A percentile compares a stretch with the other conserved stretches of the same genome.
Evolutionary conservation across 2,113 vertebrate species (phyloP).

Genomic region (Leucoraja erinaceus): DNA sequence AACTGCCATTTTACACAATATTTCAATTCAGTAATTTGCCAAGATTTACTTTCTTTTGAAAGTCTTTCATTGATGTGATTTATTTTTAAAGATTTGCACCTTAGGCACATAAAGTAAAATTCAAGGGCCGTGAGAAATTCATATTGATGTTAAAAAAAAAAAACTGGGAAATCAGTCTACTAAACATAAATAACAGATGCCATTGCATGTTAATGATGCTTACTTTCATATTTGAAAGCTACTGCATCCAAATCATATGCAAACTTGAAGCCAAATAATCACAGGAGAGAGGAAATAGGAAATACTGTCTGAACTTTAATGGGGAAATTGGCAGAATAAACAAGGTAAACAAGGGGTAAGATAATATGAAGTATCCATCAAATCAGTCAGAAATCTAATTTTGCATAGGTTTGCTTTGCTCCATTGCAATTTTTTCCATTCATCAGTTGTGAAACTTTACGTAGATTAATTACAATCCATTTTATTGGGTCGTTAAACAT

Average conservation of each 20-base stretch:
- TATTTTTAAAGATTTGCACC: background rate
- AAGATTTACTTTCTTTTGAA: background rate
- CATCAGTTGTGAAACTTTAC: background rate
- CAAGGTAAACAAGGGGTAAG: background rate
- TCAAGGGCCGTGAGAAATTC: background rate
- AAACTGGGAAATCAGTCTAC: background rate
- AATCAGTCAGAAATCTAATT: constrained; percentile 7
- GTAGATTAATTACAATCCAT: background rate
- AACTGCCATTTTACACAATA: background rate
- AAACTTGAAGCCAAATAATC: constrained; percentile 29
- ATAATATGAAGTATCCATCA: background rate
- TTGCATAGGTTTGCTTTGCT: background rate
- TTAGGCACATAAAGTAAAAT: background rate
- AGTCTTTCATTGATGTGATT: background rate
- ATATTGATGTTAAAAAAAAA: background rate
- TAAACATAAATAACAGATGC: constrained; percentile 26
- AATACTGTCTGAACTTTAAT: constrained; percentile 29
- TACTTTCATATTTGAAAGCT: constrained; percentile 24
- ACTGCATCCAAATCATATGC: constrained; percentile 26
- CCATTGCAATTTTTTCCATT: background rate
- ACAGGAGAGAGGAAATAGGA: constrained; percentile 35
- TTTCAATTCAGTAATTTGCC: background rate
- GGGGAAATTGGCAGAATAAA: constrained; percentile 23
- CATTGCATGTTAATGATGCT: constrained; percentile 10
- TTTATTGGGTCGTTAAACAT: background rate